Base-by-base conservation (phyloP, 2,888 invertebrate species). In the Vesta saturnalis region DNA sequence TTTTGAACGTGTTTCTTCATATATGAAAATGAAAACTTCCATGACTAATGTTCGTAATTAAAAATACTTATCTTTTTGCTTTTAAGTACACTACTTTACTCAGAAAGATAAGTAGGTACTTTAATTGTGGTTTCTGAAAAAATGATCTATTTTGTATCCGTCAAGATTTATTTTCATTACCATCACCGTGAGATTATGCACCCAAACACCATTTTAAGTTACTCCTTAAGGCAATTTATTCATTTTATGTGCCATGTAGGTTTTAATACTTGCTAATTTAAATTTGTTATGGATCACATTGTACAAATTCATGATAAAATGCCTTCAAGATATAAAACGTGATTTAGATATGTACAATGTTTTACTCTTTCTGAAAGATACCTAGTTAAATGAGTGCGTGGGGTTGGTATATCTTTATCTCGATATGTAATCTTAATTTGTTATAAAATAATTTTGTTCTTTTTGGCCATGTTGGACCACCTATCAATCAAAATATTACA, bases 221-320 rank as follows among this genome's bases (percentile, higher is more conserved):
- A n/a, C 39, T n/a, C n/a, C 39, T 39, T n/a, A n/a, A 39, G 39
- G 39, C 39, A 8, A 39, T 39, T 39, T 39, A 39, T 39, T n/a
- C 39, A 39, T 39, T 39, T 39, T 39, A n/a, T 39, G 39, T 39
- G 39, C n/a, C 39, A n/a, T 39, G 39, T 39, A 39, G 39, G 39
- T n/a, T 39, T 39, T 39, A 39, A 39, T 39, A 39, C 39, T n/a
- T 39, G 39, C 39, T 39, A 39, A 39, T 39, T 39, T 39, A 39
- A 39, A 39, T 39, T 39, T 39, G 39, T 39, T 39, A 8, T n/a
- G 39, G 39, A n/a, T 39, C 39, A 39, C 3, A 39, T 39, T 39
- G 39, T 39, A 39, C 39, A 39, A 39, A 23, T 23, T 23, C 23
- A 23, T 23, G 23, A 23, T 23, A 3, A 23, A 23, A 39, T 39